Conservation (phyloP, 2,797 vertebrate genomes). For the Falco novaeseelandiae region DNA sequence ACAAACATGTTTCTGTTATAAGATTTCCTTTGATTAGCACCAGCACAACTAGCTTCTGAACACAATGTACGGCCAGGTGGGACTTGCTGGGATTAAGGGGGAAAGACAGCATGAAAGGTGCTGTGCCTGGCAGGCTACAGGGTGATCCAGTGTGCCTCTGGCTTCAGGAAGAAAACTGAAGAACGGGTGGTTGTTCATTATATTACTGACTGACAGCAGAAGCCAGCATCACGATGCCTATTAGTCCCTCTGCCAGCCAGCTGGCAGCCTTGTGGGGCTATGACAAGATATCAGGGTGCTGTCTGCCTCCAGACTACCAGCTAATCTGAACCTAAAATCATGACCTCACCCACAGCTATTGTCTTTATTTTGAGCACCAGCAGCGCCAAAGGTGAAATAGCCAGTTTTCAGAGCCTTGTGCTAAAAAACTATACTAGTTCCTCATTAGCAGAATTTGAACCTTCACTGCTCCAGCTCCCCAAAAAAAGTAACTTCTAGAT, state of each 20-base stretch:
- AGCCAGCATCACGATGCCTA: background rate
- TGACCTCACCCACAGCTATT: background rate
- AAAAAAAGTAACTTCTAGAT: background rate
- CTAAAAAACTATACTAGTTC: background rate
- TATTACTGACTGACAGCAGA: background rate
- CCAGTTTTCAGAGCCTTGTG: background rate
- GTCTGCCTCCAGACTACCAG: background rate
- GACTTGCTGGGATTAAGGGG: background rate
- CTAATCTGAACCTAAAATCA: background rate
- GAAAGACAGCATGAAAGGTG: background rate
- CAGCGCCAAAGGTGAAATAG: background rate
- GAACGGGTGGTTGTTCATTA: background rate
- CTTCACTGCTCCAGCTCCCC: background rate
- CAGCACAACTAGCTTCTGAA: background rate
- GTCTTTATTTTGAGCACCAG: background rate
- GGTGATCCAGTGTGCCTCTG: background rate
- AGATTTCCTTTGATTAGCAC: background rate
- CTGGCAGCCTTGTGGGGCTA: background rate
- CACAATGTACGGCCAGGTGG: fast-evolving
- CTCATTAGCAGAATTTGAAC: background rate
- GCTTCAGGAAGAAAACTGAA: background rate
- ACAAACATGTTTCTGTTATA: background rate
- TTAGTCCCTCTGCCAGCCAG: background rate
- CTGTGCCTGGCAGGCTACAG: background rate
- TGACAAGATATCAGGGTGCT: background rate